Conservation (phyloP, 2,797 vertebrate genomes). For the Tachyglossus aculeatus region DNA sequence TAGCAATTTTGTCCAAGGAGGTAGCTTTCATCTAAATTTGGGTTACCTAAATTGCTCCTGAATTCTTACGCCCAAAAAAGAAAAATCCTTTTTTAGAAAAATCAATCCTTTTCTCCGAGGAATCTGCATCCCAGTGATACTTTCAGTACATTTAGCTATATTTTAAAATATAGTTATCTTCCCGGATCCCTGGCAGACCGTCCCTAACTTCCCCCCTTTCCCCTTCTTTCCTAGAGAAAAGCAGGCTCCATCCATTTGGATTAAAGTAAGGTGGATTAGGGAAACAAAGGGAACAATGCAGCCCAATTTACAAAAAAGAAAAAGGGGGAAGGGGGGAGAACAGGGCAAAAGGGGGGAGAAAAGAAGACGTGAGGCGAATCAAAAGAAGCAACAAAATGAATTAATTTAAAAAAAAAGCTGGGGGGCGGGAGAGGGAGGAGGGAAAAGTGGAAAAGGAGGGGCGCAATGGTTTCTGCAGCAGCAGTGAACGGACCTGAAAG, state of each 20-base stretch:
- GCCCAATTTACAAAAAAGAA: constrained; percentile 69
- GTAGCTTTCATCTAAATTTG: too few relatives aligned
- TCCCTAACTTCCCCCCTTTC: background rate
- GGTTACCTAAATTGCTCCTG: too few relatives aligned
- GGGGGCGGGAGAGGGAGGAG: background rate
- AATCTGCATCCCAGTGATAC: too few relatives aligned
- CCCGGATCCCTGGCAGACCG: background rate
- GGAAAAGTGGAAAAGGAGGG: too few relatives aligned
- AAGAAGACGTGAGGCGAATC: constrained; percentile 67
- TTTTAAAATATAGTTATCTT: constrained; percentile 43
- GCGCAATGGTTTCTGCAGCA: too few relatives aligned
- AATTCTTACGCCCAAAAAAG: too few relatives aligned
- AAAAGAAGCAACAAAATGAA: constrained; percentile 54
- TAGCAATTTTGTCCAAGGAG: too few relatives aligned
- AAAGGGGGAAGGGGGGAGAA: constrained; percentile 51
- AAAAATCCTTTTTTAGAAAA: too few relatives aligned
- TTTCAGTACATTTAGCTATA: too few relatives aligned
- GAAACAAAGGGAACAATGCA: constrained; percentile 70
- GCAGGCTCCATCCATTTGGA: constrained; percentile 61
- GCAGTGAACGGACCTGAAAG: background rate
- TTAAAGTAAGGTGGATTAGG: constrained; percentile 68
- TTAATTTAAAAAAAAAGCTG: constrained; percentile 49
- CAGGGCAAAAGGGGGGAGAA: constrained; percentile 55
- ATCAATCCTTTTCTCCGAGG: too few relatives aligned
- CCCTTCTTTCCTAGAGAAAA: constrained; percentile 43